Base-by-base conservation (phyloP, 2,888 invertebrate species). In the Cantharis rustica region DNA sequence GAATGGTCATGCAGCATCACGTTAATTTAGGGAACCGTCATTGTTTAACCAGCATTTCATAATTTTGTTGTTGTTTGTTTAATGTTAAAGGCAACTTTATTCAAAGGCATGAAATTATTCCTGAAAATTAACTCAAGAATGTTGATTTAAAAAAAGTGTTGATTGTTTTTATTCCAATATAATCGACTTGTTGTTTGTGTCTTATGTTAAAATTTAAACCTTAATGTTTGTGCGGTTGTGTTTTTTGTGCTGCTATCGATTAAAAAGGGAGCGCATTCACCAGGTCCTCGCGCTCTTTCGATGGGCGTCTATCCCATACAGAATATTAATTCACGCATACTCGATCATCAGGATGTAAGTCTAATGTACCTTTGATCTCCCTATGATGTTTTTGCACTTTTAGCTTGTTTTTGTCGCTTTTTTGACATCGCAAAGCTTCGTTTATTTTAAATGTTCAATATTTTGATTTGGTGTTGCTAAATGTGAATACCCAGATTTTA, bases 291-390 rank as follows among this genome's bases (percentile, higher is more conserved):
- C 89, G 94, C 94, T 88, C 93, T 95, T 86, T 95, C 96, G 86
- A 95, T 96, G 95, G 96, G 96, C 87, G 93, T 95, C 88, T 96
- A 93, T 90, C 96, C 96, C 88, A 94, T 95, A 89, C 95, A 96
- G 91, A 93, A 93, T 90, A 91, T 96, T 91, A 93, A 94, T 90
- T 96, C 96, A 89, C 93, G 93, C 91, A 95, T 96, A 89, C 93
- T 95, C 89, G 93, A 93, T 90, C 93, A 93, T 89, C 93, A 95
- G 89, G 95, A 95, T 92, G 96, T 96, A 96, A 96, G 96, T 94
- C 90, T 69, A 23, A 47, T 47, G 47, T 47, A 47, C n/a, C 47
- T 47, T 47, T 47, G n/a, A 47, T 47, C 47, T n/a, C 47, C 47
- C 47, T 47, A 47, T n/a, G 47, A 47, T 47, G 47, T 47, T 47